phyloP scores from a whole-genome alignment of 2,888 invertebrate genomes.

The Sisyra nigra region DNA sequence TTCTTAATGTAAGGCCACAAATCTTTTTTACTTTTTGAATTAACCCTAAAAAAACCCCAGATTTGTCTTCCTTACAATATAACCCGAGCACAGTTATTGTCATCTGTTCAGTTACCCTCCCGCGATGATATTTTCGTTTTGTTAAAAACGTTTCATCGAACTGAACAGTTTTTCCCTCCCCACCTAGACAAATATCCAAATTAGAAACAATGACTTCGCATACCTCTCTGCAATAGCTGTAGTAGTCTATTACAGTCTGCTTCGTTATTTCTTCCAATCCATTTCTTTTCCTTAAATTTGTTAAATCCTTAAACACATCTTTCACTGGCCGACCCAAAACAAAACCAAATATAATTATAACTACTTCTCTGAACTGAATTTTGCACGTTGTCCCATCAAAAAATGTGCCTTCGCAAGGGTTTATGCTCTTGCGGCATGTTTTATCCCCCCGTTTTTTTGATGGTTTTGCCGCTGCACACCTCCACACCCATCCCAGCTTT shows the following conservation, averaged over 20 bases:
- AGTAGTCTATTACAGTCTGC: conserved; percentile 3
- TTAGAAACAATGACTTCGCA: conserved; percentile 1
- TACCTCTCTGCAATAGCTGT: conserved; percentile 1
- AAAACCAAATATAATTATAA: conserved; percentile 1
- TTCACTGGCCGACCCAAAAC: neutral
- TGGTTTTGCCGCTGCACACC: neutral
- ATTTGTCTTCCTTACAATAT: neutral
- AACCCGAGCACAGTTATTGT: neutral
- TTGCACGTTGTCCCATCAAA: neutral
- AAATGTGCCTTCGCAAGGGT: neutral
- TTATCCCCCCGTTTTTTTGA: neutral
- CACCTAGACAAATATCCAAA: conserved; percentile 5
- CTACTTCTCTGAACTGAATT: neutral
- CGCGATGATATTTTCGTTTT: conserved; percentile 10
- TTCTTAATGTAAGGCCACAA: neutral
- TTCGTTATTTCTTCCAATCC: neutral
- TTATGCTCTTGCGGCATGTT: neutral
- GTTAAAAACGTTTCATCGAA: conserved; percentile 13
- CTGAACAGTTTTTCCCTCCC: conserved; percentile 10
- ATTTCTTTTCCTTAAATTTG: neutral
- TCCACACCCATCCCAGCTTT: conserved; percentile 1
- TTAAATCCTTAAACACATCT: neutral
- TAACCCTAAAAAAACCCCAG: neutral
- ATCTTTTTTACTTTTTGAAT: neutral
- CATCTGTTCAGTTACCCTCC: conserved; percentile 7